phyloP scores from a whole-genome alignment of 2,113 vertebrate genomes.

The Hirundichthys speculiger region DNA sequence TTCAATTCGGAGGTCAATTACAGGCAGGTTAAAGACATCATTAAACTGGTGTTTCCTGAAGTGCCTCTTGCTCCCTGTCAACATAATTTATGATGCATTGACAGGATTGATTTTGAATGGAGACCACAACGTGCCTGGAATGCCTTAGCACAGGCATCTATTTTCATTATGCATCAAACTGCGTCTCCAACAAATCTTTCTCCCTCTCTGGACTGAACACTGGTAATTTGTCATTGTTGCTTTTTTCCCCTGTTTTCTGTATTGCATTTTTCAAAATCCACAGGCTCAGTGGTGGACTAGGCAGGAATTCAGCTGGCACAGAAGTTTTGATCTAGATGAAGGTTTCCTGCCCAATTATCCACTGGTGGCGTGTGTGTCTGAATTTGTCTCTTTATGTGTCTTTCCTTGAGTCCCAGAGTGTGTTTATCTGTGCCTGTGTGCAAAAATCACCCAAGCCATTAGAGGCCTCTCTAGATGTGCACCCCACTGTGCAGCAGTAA shows the following conservation, averaged over 20 bases:
- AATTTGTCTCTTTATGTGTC: conserved; percentile 16
- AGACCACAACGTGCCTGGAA: conserved; percentile 67
- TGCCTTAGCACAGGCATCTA: conserved; percentile 61
- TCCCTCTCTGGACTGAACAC: conserved; percentile 58
- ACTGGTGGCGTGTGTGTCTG: conserved; percentile 17
- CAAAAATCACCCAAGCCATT: conserved; percentile 39
- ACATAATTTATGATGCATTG: conserved; percentile 79
- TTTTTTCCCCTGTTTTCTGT: conserved; percentile 60
- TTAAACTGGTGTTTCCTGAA: conserved; percentile 79
- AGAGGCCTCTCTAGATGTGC: conserved; percentile 17
- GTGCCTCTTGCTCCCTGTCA: conserved; percentile 77
- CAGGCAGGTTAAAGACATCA: conserved; percentile 79
- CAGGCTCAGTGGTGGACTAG: conserved; percentile 62
- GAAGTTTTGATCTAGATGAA: conserved; percentile 64
- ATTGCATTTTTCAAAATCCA: conserved; percentile 62
- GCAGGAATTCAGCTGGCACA: conserved; percentile 63
- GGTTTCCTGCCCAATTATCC: conserved; percentile 67
- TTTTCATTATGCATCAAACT: conserved; percentile 73
- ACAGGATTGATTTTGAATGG: conserved; percentile 78
- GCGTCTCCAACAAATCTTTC: conserved; percentile 70
- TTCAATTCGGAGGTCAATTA: conserved; percentile 79
- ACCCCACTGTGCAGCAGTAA: conserved; percentile 24
- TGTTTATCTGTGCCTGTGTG: conserved; percentile 23
- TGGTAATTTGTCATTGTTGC: conserved; percentile 71
- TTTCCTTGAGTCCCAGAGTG: conserved; percentile 21